Evolutionary conservation across 2,888 invertebrate species (phyloP), one percentile per base, ranked within the genome.

Genomic region (Anarsia innoxiella): DNA sequence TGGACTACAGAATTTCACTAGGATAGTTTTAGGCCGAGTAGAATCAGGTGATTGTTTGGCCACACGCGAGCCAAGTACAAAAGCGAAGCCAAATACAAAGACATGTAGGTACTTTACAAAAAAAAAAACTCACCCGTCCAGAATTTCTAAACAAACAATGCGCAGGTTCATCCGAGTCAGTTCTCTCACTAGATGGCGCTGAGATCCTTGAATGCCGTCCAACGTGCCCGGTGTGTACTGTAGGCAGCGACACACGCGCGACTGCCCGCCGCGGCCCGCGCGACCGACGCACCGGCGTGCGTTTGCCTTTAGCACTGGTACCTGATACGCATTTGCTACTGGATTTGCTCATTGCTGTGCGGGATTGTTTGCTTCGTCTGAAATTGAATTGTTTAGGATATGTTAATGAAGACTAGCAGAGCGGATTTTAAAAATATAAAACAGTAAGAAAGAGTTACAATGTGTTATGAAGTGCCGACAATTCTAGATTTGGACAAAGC

Each of bases 101-200:
- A 19, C 19, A 6, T 6, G 3, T 6, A 5, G 19, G 3, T 6
- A 19, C n/a, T n/a, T n/a, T n/a, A n/a, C 4, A 19, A 19, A 6
- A 19, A 19, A 19, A 19, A 5, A 3, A 6, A 3, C 65, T 59
- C 23, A 76, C 80, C 56, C 73, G 56, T 39, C 61, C 69, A 0
- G 64, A 53, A 19, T 53, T 62, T 38, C 76, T 49, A 44, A 66
- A 77, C 1, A 68, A 41, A 16, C 57, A 59, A 16, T 70, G 69
- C 26, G 70, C 55, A 1, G 79, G 72, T 23, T 79, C 79, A 36
- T 83, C 82, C 2, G 80, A 79, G 59, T 84, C 83, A 0, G 77
- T 77, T 39, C 86, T 51, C 45, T 78, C 82, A 53, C 74, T 74
- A 8, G 79, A 76, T 13, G 47, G 54, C 10, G 59, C 48, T 12